Conservation (phyloP, 2,113 vertebrate species). For the Promerops cafer region DNA sequence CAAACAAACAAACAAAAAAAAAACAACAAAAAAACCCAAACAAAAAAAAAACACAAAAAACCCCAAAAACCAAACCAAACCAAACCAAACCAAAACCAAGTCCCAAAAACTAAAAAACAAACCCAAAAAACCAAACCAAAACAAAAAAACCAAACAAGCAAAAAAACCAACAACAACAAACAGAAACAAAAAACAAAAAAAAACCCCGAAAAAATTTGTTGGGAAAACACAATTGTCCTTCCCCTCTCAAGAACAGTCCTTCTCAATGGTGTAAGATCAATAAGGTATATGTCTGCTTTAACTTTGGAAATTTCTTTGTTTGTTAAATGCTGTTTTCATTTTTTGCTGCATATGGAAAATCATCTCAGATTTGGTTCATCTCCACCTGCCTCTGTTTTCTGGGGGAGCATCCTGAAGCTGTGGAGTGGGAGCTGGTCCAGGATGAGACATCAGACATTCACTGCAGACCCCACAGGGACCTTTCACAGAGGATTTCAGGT, state of each 20-base stretch:
- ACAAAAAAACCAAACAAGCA: not conserved
- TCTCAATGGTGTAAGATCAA: fast-evolving
- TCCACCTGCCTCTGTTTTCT: not conserved
- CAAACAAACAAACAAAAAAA: not conserved
- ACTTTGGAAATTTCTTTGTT: not conserved
- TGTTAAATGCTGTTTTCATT: not conserved
- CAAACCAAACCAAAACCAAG: not conserved
- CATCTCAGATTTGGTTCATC: not conserved
- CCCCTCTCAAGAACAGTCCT: not conserved
- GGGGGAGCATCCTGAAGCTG: fast-evolving
- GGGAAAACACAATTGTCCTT: not conserved
- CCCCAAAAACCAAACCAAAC: not conserved
- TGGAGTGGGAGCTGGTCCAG: not conserved
- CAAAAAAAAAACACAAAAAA: not conserved
- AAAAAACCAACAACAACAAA: not conserved
- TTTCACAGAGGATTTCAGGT: not conserved
- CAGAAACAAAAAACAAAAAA: no score
- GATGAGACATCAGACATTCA: not conserved
- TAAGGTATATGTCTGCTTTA: fast-evolving
- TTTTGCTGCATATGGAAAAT: not conserved
- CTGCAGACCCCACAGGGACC: not conserved
- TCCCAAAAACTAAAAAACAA: not conserved
- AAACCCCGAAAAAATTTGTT: not conserved
- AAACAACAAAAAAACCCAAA: not conserved
- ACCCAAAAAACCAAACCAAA: not conserved